Evolutionary conservation across 2,797 vertebrate genomes (phyloP).

Genomic region (Smutsia temminckii): DNA sequence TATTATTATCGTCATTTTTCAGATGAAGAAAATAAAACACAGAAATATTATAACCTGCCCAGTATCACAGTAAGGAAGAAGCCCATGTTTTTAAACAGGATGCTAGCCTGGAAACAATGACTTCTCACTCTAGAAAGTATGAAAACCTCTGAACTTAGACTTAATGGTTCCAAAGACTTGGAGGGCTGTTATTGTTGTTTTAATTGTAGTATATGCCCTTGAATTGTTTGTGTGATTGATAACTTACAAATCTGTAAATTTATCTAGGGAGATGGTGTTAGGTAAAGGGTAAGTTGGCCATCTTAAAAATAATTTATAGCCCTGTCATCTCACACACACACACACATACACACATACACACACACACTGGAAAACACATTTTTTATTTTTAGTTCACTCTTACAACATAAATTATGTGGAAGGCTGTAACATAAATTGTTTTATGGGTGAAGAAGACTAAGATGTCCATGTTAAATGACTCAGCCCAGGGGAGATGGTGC

Average conservation of each 20-base stretch:
- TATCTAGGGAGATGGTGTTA: neutral
- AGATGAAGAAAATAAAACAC: neutral
- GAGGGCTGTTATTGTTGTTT: neutral
- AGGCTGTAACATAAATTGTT: neutral
- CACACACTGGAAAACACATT: neutral
- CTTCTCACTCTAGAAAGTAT: neutral
- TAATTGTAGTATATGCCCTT: neutral
- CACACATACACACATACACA: neutral
- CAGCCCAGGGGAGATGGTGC: slow-evolving; percentile 12
- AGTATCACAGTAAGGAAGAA: neutral
- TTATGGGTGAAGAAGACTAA: slow-evolving; percentile 7
- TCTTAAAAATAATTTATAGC: neutral
- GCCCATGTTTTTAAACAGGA: neutral
- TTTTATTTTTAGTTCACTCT: slow-evolving; percentile 24
- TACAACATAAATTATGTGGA: neutral
- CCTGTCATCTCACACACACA: neutral
- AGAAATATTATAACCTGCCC: neutral
- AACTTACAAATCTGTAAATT: neutral
- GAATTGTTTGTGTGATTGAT: neutral
- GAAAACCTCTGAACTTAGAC: neutral
- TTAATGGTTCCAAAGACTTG: neutral
- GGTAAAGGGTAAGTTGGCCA: neutral
- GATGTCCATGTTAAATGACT: neutral
- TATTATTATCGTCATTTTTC: neutral
- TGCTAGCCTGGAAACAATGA: neutral